These are phyloP conservation scores for Sitobion miscanthi DNA, from an alignment of 1,140 invertebrate genomes.

Conservation along the genomic window DNA sequence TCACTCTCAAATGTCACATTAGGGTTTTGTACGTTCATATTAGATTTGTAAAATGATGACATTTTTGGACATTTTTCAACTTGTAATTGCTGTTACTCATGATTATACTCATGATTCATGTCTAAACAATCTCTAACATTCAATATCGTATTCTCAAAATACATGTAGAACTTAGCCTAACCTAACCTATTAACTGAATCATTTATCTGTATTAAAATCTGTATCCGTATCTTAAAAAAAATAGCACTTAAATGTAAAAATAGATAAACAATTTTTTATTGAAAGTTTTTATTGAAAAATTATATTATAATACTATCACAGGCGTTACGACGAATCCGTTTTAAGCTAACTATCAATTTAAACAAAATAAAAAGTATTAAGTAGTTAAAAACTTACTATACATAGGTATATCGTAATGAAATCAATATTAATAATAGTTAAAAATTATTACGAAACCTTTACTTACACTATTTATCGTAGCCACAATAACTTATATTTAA, in stretches of 20 bases:
- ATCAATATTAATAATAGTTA: neutral
- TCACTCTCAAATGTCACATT: neutral
- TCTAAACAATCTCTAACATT: too few relatives aligned
- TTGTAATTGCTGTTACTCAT: neutral
- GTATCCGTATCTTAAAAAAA: too few relatives aligned
- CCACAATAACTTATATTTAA: neutral
- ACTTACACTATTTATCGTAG: neutral
- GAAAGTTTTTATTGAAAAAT: neutral
- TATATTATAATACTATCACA: neutral
- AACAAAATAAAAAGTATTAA: neutral
- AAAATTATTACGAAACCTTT: neutral
- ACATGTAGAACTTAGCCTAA: too few relatives aligned
- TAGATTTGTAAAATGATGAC: neutral
- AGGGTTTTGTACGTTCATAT: neutral
- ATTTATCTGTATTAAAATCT: too few relatives aligned
- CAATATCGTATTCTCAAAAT: too few relatives aligned
- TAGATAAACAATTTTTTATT: neutral
- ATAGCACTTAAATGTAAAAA: too few relatives aligned
- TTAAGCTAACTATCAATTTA: neutral
- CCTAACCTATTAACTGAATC: too few relatives aligned
- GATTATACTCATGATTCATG: too few relatives aligned
- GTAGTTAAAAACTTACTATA: too few relatives aligned
- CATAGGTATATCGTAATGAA: neutral
- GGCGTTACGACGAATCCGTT: neutral
- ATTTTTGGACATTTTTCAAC: neutral